A percentile compares a stretch with the other conserved stretches of the same genome.
These are phyloP conservation scores for Pithys albifrons DNA, from an alignment of 2,113 vertebrate species.

Conservation along the genomic window DNA sequence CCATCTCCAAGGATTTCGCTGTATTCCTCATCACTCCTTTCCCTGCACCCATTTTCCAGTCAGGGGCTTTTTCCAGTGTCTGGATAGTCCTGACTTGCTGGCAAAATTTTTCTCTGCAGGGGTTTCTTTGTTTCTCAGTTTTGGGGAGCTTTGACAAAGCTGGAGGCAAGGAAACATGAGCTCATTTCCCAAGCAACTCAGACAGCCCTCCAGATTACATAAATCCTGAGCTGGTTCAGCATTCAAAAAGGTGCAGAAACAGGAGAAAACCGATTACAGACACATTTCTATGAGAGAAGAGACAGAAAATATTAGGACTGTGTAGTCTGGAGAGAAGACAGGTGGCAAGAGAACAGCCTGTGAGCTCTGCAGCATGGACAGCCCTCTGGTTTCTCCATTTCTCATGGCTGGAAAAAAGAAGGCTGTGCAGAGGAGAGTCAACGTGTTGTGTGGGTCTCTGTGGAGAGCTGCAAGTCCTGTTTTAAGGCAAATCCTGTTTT, in stretches of 20 bases:
- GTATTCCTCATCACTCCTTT: conserved; percentile 39
- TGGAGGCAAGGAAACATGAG: background rate
- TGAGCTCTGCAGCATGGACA: background rate
- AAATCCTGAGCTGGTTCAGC: background rate
- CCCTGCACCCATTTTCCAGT: background rate
- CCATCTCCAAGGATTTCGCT: background rate
- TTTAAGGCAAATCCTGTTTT: background rate
- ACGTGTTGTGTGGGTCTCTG: accelerated
- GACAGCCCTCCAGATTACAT: background rate
- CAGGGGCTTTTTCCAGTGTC: background rate
- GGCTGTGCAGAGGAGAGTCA: background rate
- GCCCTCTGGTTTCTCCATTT: conserved; percentile 10
- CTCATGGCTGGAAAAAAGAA: background rate
- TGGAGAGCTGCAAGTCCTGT: background rate
- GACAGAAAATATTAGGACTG: conserved; percentile 36
- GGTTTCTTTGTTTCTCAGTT: background rate
- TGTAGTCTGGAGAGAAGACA: conserved; percentile 60
- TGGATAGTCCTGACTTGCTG: background rate
- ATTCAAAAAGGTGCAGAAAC: conserved; percentile 16
- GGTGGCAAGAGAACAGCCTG: background rate
- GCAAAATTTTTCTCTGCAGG: background rate
- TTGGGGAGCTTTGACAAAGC: background rate
- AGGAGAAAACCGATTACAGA: background rate
- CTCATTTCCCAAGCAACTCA: background rate
- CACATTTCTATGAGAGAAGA: conserved; percentile 10